Evolutionary conservation across 2,113 vertebrate species (phyloP).

Genomic region (Oreochromis tanganicae): DNA sequence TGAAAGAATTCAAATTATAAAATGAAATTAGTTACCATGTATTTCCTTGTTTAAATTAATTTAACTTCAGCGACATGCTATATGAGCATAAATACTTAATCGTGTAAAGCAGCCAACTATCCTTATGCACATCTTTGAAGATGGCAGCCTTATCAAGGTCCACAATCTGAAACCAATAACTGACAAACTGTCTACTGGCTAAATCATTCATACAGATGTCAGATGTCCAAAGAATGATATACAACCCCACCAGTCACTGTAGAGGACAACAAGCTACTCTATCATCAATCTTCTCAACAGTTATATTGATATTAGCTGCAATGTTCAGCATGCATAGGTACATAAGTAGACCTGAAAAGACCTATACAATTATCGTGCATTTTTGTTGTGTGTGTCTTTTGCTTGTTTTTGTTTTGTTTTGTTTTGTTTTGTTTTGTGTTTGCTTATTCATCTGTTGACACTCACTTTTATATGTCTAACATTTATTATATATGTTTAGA

Average conservation of each 20-base stretch:
- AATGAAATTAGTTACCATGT: not conserved
- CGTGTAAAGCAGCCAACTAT: not conserved
- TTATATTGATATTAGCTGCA: not conserved
- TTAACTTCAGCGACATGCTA: not conserved
- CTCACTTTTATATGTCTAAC: not conserved
- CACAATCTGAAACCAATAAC: not conserved
- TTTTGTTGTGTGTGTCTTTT: not conserved
- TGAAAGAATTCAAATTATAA: not conserved
- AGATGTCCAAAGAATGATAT: not conserved
- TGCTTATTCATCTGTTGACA: not conserved
- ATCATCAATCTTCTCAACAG: slow-evolving; percentile 11
- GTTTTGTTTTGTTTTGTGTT: not conserved
- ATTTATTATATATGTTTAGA: not conserved
- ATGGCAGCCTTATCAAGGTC: not conserved
- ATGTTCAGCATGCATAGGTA: not conserved
- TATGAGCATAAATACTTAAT: not conserved
- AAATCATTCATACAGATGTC: slow-evolving; percentile 3
- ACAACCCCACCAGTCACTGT: not conserved
- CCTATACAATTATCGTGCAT: not conserved
- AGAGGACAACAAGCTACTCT: not conserved
- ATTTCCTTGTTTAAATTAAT: not conserved
- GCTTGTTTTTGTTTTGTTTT: not conserved
- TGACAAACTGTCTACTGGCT: not conserved
- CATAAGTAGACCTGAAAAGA: not conserved
- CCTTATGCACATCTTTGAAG: not conserved